Evolutionary conservation across 2,797 vertebrate genomes (phyloP), one percentile per base, ranked within the genome.

Genomic region (Tenualosa thibaudeaui): DNA sequence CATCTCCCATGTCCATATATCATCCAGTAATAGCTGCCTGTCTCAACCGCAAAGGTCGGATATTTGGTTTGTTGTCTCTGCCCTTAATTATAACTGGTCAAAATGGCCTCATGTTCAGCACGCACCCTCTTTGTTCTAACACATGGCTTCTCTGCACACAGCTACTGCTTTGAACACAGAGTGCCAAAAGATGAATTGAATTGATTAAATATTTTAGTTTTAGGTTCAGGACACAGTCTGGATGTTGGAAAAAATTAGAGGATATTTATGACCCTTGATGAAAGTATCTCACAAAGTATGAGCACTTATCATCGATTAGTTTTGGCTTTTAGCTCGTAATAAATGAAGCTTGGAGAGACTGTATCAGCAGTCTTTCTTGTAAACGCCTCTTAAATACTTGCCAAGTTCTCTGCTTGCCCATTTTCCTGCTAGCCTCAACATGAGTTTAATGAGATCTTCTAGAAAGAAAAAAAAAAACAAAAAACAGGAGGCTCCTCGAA

Each of bases 281-380:
- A 71, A 71, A 71, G 68, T 40, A 40, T 40, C 68, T 17, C 68
- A 26, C 68, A 40, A 71, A 71, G 68, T 40, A 71, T 31, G 68
- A 37, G 68, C 71, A 78, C 71, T 78, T 78, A 78, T 78, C 17
- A 46, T 78, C 71, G 71, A 78, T 78, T 78, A 78, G 71, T 78
- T 78, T 46, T 22, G 71, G 40, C 71, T 78, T 78, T 78, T 46
- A 78, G 71, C 40, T 9, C 17, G 40, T 78, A 78, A 22, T 78
- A 22, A 78, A 78, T 19, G 68, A 40, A 37, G 37, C 37, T 15
- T 1, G 31, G 40, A 43, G 13, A 78, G 37, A 78, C 71, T 78
- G 71, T 22, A 78, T 78, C 71, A 78, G 71, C 71, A 78, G 71
- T 78, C 71, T 78, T 19, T 78, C 40, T 78, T 17, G 2, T 10